Evolutionary conservation across 2,113 vertebrate species (phyloP).

Genomic region (Sphyrna mokarran): DNA sequence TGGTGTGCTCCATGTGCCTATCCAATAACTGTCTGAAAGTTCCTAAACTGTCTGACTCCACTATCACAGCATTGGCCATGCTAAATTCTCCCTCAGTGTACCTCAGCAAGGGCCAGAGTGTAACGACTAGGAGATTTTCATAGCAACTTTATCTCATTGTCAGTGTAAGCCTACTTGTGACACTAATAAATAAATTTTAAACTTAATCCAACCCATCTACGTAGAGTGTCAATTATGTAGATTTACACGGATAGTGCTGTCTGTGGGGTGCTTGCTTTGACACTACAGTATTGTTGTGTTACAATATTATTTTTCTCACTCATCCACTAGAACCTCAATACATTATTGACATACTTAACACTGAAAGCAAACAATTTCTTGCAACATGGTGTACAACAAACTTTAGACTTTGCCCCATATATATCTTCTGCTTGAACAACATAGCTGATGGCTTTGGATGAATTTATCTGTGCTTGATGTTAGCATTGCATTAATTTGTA

Average conservation of each 20-base stretch:
- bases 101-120: no score
- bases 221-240: not conserved
- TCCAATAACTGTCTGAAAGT: no score
- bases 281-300: not conserved
- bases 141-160: no score
- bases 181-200: no score
- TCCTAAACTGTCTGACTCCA: no score
- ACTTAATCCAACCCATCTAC: not conserved
- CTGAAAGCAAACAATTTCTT: not conserved
- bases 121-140: no score
- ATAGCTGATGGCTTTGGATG: not conserved
- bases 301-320: not conserved
- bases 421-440: not conserved
- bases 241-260: not conserved
- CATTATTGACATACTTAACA: not conserved
- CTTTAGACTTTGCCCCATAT: not conserved
- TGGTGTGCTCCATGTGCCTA: no score
- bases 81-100: no score
- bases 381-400: not conserved
- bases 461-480: not conserved
- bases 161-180: no score
- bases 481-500: constrained; percentile 17
- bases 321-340: not conserved
- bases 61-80: no score
- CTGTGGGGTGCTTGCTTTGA: not conserved